phyloP scores from a whole-genome alignment of 2,888 invertebrate genomes.

The Noctua fimbriata region DNA sequence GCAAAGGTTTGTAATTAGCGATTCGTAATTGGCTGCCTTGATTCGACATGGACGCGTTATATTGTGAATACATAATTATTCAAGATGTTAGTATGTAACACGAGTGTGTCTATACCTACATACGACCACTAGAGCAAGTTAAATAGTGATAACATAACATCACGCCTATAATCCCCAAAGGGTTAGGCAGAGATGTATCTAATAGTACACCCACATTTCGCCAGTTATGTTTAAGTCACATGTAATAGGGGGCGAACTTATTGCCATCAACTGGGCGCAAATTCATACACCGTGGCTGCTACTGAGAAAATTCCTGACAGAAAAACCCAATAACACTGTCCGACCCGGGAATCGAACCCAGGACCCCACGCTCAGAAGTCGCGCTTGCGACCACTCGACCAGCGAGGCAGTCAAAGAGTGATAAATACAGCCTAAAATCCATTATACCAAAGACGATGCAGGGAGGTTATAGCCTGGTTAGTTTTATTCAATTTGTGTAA shows the following conservation, averaged over 20 bases:
- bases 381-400: too few species aligned
- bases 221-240: too few species aligned
- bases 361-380: too few species aligned
- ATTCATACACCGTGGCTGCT: too few species aligned
- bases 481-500: constrained; percentile 10
- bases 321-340: too few species aligned
- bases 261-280: too few species aligned
- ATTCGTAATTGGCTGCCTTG: not conserved
- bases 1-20: constrained; percentile 15
- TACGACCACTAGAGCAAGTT: not conserved
- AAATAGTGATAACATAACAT: not conserved
- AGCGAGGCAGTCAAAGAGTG: not conserved
- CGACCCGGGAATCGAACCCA: too few species aligned
- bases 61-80: constrained; percentile 5
- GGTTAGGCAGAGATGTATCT: too few species aligned
- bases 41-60: not conserved
- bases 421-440: not conserved
- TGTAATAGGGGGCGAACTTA: too few species aligned
- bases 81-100: not conserved
- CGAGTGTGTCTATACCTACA: not conserved
- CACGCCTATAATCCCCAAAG: too few species aligned
- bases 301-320: too few species aligned
- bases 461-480: not conserved
- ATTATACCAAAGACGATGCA: not conserved
- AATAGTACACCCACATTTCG: too few species aligned